Evolutionary conservation across 2,888 invertebrate genomes (phyloP).

Genomic region (Eupithecia exiguata): DNA sequence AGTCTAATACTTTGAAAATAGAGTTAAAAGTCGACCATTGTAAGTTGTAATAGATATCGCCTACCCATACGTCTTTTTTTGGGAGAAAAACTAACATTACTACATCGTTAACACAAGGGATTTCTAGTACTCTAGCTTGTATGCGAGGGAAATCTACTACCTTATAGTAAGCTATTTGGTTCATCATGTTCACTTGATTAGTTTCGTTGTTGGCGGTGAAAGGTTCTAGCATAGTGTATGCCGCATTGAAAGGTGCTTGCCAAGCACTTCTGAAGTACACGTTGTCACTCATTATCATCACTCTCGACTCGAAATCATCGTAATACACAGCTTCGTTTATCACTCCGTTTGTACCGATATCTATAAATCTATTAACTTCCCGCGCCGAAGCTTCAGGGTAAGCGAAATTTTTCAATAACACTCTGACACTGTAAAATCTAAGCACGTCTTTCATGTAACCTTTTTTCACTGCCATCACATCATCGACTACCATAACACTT

Average conservation of each 20-base stretch:
- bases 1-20: conserved; percentile 58
- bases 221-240: conserved; percentile 47
- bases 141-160: conserved; percentile 54
- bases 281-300: conserved; percentile 61
- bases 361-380: conserved; percentile 54
- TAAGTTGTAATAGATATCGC: conserved; percentile 61
- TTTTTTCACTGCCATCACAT: conserved; percentile 56
- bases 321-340: conserved; percentile 52
- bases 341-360: conserved; percentile 50
- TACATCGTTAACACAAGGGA: conserved; percentile 55
- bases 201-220: conserved; percentile 47
- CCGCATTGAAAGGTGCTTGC: conserved; percentile 60
- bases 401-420: conserved; percentile 58
- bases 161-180: conserved; percentile 58
- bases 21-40: conserved; percentile 55
- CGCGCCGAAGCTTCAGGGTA: conserved; percentile 49
- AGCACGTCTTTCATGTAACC: conserved; percentile 53
- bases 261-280: conserved; percentile 62
- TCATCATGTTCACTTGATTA: conserved; percentile 69
- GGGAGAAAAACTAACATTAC: conserved; percentile 67
- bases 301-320: conserved; percentile 59
- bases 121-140: conserved; percentile 60
- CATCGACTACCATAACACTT: conserved; percentile 61
- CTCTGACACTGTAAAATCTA: conserved; percentile 53
- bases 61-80: conserved; percentile 44